These are phyloP conservation scores for Polyommatus iphigenia DNA, from an alignment of 2,888 invertebrate genomes.

Conservation along the genomic window DNA sequence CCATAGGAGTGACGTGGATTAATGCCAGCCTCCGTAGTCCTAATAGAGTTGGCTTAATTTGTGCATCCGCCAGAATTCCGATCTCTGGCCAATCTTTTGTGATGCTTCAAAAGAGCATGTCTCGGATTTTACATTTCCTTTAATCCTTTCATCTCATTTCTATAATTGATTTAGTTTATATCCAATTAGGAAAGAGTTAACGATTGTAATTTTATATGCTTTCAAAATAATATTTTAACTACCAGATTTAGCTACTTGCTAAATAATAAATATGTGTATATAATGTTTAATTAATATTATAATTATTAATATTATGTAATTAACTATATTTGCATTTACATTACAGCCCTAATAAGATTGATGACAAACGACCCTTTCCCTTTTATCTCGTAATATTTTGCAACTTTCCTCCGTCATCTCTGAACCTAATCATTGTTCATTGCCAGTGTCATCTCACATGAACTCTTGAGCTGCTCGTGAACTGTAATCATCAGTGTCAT, in stretches of 20 bases:
- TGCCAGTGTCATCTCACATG: background rate
- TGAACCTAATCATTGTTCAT: slow-evolving; percentile 6
- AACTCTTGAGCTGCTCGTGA: background rate
- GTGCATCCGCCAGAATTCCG: slow-evolving; percentile 47
- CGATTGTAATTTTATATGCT: background rate
- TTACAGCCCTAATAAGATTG: background rate
- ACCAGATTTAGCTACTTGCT: too few species aligned
- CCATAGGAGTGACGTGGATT: slow-evolving; percentile 36
- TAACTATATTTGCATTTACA: background rate
- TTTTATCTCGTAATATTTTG: slow-evolving; percentile 12
- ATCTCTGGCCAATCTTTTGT: slow-evolving; percentile 48
- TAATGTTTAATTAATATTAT: background rate
- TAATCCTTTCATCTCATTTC: slow-evolving; percentile 39
- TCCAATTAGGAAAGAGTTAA: slow-evolving; percentile 7
- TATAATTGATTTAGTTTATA: slow-evolving; percentile 29
- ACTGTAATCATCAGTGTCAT: slow-evolving; percentile 11
- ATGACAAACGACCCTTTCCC: background rate
- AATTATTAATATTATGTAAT: too few species aligned
- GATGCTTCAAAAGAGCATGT: slow-evolving; percentile 36
- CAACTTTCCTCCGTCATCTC: background rate
- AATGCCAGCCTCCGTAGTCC: slow-evolving; percentile 34
- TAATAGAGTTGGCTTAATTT: slow-evolving; percentile 47
- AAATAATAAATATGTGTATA: too few species aligned
- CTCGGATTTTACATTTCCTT: slow-evolving; percentile 40
- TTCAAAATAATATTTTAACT: background rate